These are phyloP conservation scores for Centrocercus urophasianus DNA, from an alignment of 2,113 vertebrate species.

Conservation along the genomic window DNA sequence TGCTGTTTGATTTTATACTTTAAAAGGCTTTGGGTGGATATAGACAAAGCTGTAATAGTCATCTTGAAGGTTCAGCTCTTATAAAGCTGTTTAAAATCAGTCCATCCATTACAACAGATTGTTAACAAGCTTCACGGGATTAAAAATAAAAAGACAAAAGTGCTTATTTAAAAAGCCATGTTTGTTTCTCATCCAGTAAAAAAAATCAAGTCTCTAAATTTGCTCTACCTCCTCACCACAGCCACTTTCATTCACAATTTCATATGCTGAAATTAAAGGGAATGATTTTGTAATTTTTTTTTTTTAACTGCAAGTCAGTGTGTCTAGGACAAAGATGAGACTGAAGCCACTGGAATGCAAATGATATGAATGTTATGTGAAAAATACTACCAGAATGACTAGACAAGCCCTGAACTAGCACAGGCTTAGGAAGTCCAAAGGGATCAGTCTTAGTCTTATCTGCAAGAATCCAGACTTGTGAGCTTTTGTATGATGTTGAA, in stretches of 20 bases:
- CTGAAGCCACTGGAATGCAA: background rate
- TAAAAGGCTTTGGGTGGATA: background rate
- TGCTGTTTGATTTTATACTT: background rate
- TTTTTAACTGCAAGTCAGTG: background rate
- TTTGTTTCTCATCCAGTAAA: background rate
- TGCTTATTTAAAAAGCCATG: background rate
- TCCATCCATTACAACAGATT: background rate
- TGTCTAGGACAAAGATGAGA: background rate
- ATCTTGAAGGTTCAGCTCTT: background rate
- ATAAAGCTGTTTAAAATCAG: background rate
- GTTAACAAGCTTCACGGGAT: background rate
- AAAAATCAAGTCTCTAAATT: background rate
- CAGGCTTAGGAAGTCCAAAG: background rate
- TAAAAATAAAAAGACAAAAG: background rate
- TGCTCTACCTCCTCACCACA: background rate
- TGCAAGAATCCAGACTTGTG: background rate
- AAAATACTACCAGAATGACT: background rate
- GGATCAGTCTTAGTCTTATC: slow-evolving; percentile 2
- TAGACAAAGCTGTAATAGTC: background rate
- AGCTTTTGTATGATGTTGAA: background rate
- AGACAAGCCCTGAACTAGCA: background rate
- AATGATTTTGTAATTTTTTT: background rate
- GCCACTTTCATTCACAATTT: background rate
- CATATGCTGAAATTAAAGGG: background rate
- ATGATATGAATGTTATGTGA: rapidly evolving